These are phyloP conservation scores for Syngnathus rostellatus DNA, from an alignment of 2,797 vertebrate genomes.

Conservation along the genomic window DNA sequence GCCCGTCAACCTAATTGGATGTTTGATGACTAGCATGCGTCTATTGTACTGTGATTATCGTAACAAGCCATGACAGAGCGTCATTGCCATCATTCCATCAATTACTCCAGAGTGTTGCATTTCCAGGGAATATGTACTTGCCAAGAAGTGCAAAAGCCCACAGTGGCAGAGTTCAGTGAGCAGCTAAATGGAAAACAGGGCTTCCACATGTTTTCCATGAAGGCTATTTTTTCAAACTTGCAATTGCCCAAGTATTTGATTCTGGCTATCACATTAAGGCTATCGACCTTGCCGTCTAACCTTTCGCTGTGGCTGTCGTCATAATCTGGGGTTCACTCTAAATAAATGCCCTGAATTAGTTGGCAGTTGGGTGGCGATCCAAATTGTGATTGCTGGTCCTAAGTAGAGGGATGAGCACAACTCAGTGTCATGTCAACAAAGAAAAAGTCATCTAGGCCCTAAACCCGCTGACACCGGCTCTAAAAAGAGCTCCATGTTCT, in stretches of 20 bases:
- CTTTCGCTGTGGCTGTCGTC: no score
- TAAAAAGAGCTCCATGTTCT: background rate
- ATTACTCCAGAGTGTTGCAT: conserved; percentile 14
- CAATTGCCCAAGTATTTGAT: background rate
- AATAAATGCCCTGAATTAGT: background rate
- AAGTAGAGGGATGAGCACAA: background rate
- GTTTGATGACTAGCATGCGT: conserved; percentile 13
- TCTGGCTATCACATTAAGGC: background rate
- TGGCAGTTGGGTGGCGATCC: background rate
- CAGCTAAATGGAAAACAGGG: background rate
- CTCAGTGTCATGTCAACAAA: background rate
- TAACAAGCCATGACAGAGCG: conserved; percentile 10
- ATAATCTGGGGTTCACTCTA: background rate
- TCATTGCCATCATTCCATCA: conserved; percentile 12
- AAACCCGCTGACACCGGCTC: background rate
- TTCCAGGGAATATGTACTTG: conserved; percentile 13
- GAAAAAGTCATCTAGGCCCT: background rate
- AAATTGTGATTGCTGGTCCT: background rate
- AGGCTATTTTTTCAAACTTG: background rate
- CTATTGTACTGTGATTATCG: conserved; percentile 16
- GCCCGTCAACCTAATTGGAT: conserved; percentile 23
- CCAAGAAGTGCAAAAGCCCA: conserved; percentile 11
- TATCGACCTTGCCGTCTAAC: background rate
- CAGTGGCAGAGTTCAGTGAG: background rate
- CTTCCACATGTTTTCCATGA: background rate